phyloP scores from a whole-genome alignment of 2,113 vertebrate genomes.

The Odocoileus virginianus region DNA sequence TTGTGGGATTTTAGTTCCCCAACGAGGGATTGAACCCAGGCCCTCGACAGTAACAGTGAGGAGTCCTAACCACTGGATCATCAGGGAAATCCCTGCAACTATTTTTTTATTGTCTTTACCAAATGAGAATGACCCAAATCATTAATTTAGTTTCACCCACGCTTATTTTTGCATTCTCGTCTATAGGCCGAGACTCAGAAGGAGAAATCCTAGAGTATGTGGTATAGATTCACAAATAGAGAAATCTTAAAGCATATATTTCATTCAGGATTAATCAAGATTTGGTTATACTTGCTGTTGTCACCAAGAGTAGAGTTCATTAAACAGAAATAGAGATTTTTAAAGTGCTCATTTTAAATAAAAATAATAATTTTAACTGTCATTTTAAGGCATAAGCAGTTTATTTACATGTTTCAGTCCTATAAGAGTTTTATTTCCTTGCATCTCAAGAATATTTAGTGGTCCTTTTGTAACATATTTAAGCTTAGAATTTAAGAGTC shows the following conservation, averaged over 20 bases:
- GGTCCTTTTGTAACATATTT: background rate
- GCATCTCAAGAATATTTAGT: background rate
- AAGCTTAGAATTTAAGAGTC: slow-evolving; percentile 10
- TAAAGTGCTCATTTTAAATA: slow-evolving; percentile 20
- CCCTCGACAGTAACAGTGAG: background rate
- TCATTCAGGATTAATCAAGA: background rate
- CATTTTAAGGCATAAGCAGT: slow-evolving; percentile 29
- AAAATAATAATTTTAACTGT: background rate
- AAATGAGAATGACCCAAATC: background rate
- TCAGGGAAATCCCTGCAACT: background rate
- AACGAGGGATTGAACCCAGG: background rate
- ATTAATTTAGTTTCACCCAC: background rate
- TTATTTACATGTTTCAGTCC: background rate
- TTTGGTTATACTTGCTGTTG: slow-evolving; percentile 5
- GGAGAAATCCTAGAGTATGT: background rate
- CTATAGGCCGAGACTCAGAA: background rate
- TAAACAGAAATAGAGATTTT: background rate
- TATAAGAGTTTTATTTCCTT: background rate
- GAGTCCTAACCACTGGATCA: background rate
- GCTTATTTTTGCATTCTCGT: background rate
- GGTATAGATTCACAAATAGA: background rate
- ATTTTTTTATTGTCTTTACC: background rate
- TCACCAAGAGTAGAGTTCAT: slow-evolving; percentile 18
- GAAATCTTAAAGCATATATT: slow-evolving; percentile 1
- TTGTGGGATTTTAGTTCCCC: background rate